Evolutionary conservation across 1,140 invertebrate genomes (phyloP), one percentile per base, ranked within the genome.

Genomic region (Galendromus occidentalis): DNA sequence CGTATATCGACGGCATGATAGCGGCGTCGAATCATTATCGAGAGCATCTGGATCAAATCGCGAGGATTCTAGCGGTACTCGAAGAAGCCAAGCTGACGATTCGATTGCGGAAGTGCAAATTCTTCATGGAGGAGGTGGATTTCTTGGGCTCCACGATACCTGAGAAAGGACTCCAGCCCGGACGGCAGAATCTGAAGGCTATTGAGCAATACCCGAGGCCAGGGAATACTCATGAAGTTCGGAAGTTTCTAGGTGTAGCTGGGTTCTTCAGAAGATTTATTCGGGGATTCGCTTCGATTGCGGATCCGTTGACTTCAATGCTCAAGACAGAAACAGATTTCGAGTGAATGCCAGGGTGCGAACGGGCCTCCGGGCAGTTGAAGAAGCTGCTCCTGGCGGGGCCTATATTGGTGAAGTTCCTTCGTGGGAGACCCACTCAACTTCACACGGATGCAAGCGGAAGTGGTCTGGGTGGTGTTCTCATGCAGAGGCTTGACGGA

Each of bases 41-140:
- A 4, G 33, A 39, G 4, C 33, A 39, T 39, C 9, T 39, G 33
- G 33, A 39, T 4, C 4, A 9, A 9, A 39, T 39, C 33, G 33
- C 4, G 9, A 9, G 9, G 33, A 39, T 39, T 39, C 9, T 39
- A 4, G 9, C 4, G 33, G 33, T 9, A 9, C 67, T 80, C 4
- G 64, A 65, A 20, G 65, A 70, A 44, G 73, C 75, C 7, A 72
- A 72, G 30, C 67, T 81, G 2, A 79, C 76, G 30, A 70, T 80
- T 1, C 79, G 77, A 33, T 68, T 75, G 1, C 66, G 71, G 65
- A 78, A 79, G 71, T 75, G 71, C 42, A 65, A 75, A 44, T 79
- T 80, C 67, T 74, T 71, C 18, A 67, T 72, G 59, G 65, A 45
- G 17, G 68, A 75, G 51, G 47, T 79, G 7, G 66, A 70, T 20